Evolutionary conservation across 2,113 vertebrate genomes (phyloP), one percentile per base, ranked within the genome.

Genomic region (Nymphicus hollandicus): DNA sequence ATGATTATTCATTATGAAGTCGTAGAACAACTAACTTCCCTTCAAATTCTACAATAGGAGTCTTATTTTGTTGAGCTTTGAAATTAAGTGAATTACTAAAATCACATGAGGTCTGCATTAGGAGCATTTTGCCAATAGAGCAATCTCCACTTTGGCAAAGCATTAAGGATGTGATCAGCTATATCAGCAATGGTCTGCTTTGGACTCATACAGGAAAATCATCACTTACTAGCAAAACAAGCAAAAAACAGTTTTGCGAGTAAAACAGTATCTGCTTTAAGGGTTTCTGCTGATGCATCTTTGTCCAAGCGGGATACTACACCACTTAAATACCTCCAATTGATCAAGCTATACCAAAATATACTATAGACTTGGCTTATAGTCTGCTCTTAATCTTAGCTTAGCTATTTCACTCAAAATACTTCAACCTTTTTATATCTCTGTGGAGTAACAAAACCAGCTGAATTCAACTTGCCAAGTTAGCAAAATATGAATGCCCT

Each of bases 1-100:
- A 69, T 80, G 77, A 95, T 91, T 85, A 91, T 85, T 88, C 89
- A 92, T 31, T 37, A 95, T 22, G 90, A n/a, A 95, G 86, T 58
- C 8, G 0, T 71, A 60, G 41, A 93, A 94, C 19, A 72, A 33
- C 50, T 89, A 90, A 91, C 1, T 1, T 66, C 25, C 70, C 91
- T 93, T 93, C 61, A 76, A 58, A 85, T 68, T 89, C 74, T 91
- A 81, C 46, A 96, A 73, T 24, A 89, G 19, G 5, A 93, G 43
- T 46, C 53, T 82, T 81, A 81, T 81, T 95, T 82, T 76, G 56
- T 81, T 89, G 61, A 91, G 78, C 66, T 91, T 63, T 76, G 79
- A 94, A 95, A 93, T 91, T 39, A 91, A 89, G 23, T 46, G 76
- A 93, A 86, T 61, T 11, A 81, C 85, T 89, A 60, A 93, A 96